Conservation (phyloP, 1,140 invertebrate genomes). For the Trichoplusia ni region DNA sequence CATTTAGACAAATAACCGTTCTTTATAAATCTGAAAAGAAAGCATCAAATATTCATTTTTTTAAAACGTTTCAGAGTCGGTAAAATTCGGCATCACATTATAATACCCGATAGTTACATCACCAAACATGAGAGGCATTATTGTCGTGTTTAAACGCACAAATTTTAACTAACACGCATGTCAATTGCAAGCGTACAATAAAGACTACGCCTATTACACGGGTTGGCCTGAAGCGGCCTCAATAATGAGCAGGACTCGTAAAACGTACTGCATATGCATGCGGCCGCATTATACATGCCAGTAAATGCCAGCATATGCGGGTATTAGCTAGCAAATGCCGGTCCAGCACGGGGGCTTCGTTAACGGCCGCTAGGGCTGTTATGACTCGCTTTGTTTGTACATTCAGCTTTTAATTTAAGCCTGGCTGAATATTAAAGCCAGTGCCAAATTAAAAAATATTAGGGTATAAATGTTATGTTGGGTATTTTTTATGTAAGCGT, state of each 20-base stretch:
- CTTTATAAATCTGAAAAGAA: too few relatives aligned
- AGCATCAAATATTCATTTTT: too few relatives aligned
- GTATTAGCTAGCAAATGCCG: not conserved
- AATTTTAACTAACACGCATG: not conserved
- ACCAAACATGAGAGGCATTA: too few relatives aligned
- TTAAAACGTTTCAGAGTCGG: too few relatives aligned
- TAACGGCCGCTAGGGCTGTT: not conserved
- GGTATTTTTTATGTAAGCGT: too few relatives aligned
- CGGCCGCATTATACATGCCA: not conserved
- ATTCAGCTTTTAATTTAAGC: not conserved
- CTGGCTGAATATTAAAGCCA: not conserved
- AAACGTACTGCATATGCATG: not conserved
- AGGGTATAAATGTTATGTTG: too few relatives aligned
- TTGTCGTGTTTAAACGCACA: too few relatives aligned
- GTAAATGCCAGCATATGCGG: not conserved
- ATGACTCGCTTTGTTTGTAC: not conserved
- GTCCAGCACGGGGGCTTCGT: not conserved
- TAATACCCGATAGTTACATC: too few relatives aligned
- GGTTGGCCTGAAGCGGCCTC: not conserved
- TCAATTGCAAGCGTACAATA: not conserved
- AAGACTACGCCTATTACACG: not conserved
- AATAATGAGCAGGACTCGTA: not conserved
- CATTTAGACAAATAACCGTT: too few relatives aligned
- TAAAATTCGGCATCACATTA: too few relatives aligned
- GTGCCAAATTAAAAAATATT: too few relatives aligned